These are phyloP conservation scores for Allochrocebus solatus DNA, from an alignment of 2,797 vertebrate species.

Conservation along the genomic window DNA sequence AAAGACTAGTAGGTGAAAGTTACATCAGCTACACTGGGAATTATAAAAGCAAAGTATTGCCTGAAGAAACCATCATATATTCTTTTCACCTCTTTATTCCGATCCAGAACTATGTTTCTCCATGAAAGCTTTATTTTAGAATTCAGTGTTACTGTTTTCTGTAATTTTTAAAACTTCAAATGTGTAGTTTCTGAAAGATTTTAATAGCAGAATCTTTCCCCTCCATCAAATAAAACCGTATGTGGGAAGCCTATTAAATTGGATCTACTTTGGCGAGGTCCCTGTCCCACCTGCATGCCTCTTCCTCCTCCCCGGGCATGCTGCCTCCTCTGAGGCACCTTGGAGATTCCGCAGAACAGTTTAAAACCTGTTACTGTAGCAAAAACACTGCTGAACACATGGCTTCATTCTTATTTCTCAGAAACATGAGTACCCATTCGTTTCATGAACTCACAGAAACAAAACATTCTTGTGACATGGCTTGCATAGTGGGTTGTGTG, in stretches of 20 bases:
- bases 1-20: not conserved
- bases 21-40: not conserved
- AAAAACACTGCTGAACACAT: not conserved
- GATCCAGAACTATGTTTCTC: not conserved
- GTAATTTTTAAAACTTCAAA: not conserved
- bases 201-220: not conserved
- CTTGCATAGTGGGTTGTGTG: not conserved
- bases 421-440: not conserved
- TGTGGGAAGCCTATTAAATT: not conserved
- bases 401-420: not conserved
- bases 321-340: not conserved
- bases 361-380: not conserved
- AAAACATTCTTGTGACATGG: not conserved
- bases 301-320: not conserved
- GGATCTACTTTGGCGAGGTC: not conserved
- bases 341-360: not conserved
- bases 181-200: not conserved
- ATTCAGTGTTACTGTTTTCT: not conserved
- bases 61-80: not conserved
- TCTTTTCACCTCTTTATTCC: slow-evolving; percentile 16
- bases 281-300: not conserved
- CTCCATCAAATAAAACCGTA: not conserved
- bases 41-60: not conserved
- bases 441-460: not conserved
- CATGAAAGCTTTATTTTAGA: slow-evolving; percentile 1